These are phyloP conservation scores for Macropus fuliginosus DNA, from an alignment of 2,797 vertebrate species.

Conservation along the genomic window DNA sequence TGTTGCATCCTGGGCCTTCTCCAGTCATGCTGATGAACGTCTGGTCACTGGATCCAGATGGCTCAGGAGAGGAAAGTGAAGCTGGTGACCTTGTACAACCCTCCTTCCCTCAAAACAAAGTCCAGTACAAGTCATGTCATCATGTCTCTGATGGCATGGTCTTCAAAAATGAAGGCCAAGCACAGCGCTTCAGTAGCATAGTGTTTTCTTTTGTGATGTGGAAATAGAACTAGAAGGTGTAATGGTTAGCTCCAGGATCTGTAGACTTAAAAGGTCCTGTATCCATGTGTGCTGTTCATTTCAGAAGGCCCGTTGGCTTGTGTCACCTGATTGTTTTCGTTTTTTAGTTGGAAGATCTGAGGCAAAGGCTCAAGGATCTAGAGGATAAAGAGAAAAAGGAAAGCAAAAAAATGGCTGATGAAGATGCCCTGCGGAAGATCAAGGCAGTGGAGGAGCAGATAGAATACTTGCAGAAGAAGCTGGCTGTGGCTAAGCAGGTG, in stretches of 20 bases:
- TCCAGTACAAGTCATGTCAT: too few relatives aligned
- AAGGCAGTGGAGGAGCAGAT: conserved; percentile 97
- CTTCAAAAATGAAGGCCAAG: too few relatives aligned
- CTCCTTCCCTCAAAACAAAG: too few relatives aligned
- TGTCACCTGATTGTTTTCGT: neutral
- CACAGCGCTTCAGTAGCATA: neutral
- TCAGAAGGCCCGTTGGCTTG: conserved; percentile 4
- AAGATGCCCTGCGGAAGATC: conserved; percentile 96
- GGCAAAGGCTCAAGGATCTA: conserved; percentile 93
- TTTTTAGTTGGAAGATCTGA: conserved; percentile 93
- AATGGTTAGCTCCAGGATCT: neutral
- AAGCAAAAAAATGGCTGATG: conserved; percentile 98
- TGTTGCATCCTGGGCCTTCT: too few relatives aligned
- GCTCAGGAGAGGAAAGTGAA: too few relatives aligned
- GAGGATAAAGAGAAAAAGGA: conserved; percentile 97
- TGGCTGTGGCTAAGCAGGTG: conserved; percentile 97
- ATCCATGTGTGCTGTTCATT: neutral
- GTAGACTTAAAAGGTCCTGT: neutral
- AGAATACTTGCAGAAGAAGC: conserved; percentile 96
- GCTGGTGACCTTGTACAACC: too few relatives aligned
- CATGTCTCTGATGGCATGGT: too few relatives aligned
- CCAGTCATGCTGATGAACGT: too few relatives aligned
- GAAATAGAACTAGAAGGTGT: neutral
- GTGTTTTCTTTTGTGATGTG: neutral
- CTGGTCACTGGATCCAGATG: too few relatives aligned